These are phyloP conservation scores for Chloroceryle inda DNA, from an alignment of 2,797 vertebrate species.

Conservation along the genomic window DNA sequence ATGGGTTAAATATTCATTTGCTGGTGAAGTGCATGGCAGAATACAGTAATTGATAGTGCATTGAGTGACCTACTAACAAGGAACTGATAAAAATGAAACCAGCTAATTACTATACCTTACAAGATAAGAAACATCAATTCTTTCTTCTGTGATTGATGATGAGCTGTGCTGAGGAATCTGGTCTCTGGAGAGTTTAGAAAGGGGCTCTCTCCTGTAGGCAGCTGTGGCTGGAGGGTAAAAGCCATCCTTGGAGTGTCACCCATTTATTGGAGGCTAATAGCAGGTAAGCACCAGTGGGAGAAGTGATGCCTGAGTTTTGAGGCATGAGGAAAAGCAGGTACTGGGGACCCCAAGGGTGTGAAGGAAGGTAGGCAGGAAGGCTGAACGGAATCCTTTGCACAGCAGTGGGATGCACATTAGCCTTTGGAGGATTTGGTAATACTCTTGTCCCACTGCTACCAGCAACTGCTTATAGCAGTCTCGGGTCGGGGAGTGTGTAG, in stretches of 20 bases:
- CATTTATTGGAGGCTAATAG: background rate
- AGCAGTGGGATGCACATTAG: fast-evolving
- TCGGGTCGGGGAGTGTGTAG: background rate
- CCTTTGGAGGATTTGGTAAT: background rate
- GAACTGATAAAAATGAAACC: background rate
- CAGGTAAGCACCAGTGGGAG: background rate
- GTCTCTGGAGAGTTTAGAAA: background rate
- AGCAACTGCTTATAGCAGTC: background rate
- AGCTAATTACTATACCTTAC: background rate
- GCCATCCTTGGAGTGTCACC: background rate
- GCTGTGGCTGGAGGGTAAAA: background rate
- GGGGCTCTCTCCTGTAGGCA: background rate
- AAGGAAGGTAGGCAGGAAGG: background rate
- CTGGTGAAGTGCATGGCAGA: background rate
- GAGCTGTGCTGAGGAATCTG: background rate
- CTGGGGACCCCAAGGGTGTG: background rate
- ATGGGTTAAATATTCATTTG: background rate
- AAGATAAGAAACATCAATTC: background rate
- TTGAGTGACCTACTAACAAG: background rate
- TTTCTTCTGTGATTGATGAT: background rate
- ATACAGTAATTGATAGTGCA: background rate
- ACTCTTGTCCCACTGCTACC: background rate
- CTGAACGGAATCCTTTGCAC: background rate
- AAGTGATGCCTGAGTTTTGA: background rate
- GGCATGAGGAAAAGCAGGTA: background rate